Evolutionary conservation across 2,113 vertebrate genomes (phyloP), one percentile per base, ranked within the genome.

Genomic region (Neogobius melanostomus): DNA sequence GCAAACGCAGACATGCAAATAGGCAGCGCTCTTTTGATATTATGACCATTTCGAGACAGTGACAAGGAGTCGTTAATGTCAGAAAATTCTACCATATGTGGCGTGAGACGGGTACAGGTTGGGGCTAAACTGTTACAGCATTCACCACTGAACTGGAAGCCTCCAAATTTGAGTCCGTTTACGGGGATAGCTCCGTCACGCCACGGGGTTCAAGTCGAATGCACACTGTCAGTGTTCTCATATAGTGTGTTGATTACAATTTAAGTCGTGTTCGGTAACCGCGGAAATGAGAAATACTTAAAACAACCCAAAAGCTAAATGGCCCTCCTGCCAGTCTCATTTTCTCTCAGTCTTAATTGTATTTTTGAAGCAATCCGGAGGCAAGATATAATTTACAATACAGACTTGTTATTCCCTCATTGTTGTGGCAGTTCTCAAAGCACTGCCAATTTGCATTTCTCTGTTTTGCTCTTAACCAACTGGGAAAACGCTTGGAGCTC

Each of bases 391-490:
- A 61, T 45, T 61, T 45, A 61, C 42, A 61, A 45, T 45, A 61
- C 42, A 61, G 15, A 61, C 42, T 45, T 61, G 44, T 61, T 61
- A 61, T 61, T 61, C 59, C 42, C 7, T 61, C 36, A 61, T 61
- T 61, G 59, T 61, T 61, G 59, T 61, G 59, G 59, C 44, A 17
- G n/a, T 17, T 47, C 15, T n/a, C 61, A 64, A 21, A 64, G 16
- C 61, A 64, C 21, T 64, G 46, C 42, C 3, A 45, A 48, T 64
- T 64, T 48, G 62, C 44, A 64, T 64, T 44, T 48, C 45, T 47
- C 9, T 48, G 46, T 64, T 46, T 64, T 64, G 62, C 46, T 64
- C 46, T 64, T 64, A 47, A 64, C 62, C 62, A 64, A 64, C 62
- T 64, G 62, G 62, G 46, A 64, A 64, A 47, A 64, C 11, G 16